Evolutionary conservation across 2,888 invertebrate species (phyloP), one percentile per base, ranked within the genome.

Genomic region (Microctonus hyperodae): DNA sequence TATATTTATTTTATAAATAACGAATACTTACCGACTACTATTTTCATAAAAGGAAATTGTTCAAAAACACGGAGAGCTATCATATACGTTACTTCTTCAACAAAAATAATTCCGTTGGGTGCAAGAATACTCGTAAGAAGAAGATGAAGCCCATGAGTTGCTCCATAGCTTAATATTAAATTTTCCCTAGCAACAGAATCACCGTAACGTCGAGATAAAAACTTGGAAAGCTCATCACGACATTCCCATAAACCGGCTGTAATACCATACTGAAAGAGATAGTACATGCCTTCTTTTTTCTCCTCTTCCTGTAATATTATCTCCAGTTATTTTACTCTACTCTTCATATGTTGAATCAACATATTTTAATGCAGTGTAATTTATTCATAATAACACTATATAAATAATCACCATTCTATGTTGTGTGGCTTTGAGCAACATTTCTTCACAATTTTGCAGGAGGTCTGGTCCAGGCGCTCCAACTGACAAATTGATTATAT

Each of bases 61-160:
- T 83, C 83, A 69, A 90, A 86, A 11, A 84, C 81, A 40, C 87
- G 85, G 25, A 88, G 78, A 2, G 88, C 90, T 68, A 88, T 86
- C 86, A 89, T 90, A 73, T 90, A 90, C 0, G 89, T 88, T 13
- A 87, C 88, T 78, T 90, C 88, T 75, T 90, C 90, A 10, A 90
- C 87, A 78, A 90, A 90, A 60, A 90, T 86, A 10, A 86, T 81
- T 1, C 87, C 87, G 55, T 86, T 83, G 1, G 87, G 84, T 25
- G 86, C 85, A 22, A 90, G 73, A n/a, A 89, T 73, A 0, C 86
- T 86, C n/a, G 86, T 86, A 7, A 88, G 73, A 51, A 88, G 78
- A 44, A 89, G 74, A 74, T 88, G 87, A 2, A 90, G 75, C 0
- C 89, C 90, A 70, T 88, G 87, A 0, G 88, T 86, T 2, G 90